Evolutionary conservation across 2,113 vertebrate genomes (phyloP), one percentile per base, ranked within the genome.

Genomic region (Petrocephalus microphthalmus): DNA sequence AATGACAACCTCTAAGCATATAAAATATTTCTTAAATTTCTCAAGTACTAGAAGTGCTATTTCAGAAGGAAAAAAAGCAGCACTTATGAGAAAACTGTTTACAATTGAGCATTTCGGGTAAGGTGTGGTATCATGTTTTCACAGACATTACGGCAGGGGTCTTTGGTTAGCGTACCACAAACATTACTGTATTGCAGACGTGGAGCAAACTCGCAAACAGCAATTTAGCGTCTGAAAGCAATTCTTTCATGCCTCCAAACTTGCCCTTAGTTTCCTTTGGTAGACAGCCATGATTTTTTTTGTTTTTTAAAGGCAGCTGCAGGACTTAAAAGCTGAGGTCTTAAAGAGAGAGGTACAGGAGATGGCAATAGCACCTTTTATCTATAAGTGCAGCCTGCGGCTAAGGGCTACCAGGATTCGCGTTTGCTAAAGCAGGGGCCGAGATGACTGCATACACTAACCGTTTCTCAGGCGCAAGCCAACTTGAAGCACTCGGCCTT

Each of bases 121-220:
- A 45, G 17, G 33, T 86, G 42, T 87, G 64, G 42, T 3, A 71
- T 57, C 15, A 53, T 5, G 29, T 17, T 17, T 15, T 51, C 49
- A 42, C 54, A 88, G 33, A 88, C 78, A 83, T 49, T 64, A 64
- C 22, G 2, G 56, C 33, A 67, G 2, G 45, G 22, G 74, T 91
- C 93, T 94, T 93, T 93, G 93, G 92, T 93, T 91, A 64, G 91
- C 87, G 87, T 83, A 87, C 78, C 83, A 84, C 74, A 20, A 47
- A 53, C 42, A 13, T 64, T 56, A 71, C 57, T 15, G 87, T 78
- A 25, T 7, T 60, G 33, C 37, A 19, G 60, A 57, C 15, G 78
- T 57, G 0, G 56, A 86, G 89, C 29, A 33, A 10, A 37, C 19
- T 37, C 20, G 47, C 45, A 74, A 53, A n/a, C 74, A 22, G 85